Base-by-base conservation (phyloP, 2,888 invertebrate species). In the Leptura quadrifasciata region DNA sequence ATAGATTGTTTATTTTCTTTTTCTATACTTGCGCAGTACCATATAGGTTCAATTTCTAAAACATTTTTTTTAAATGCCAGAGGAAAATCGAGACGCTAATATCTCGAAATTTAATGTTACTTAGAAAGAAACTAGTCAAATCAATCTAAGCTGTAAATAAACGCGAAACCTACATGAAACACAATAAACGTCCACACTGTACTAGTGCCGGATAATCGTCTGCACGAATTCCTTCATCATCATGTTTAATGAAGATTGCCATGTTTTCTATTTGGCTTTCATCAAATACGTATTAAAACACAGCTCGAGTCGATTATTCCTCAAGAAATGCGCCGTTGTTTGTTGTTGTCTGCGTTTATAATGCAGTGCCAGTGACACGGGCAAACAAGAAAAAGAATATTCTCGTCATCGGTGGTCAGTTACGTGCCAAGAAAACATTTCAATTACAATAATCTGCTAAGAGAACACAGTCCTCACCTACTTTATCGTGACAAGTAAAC, bases 401-500 rank as follows among this genome's bases (percentile, higher is more conserved):
- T 69, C 72, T 67, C 61, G 74, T 63, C 69, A 67, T 58, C 60
- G 69, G 71, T 71, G 76, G 78, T 75, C 75, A 75, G 61, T 79
- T 74, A 76, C 65, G 77, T 80, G 80, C 80, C 80, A 80, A 80
- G 78, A 79, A 80, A 80, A 78, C 78, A 80, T 76, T 76, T 78
- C 78, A 76, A 77, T 79, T 75, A 64, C 72, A 79, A 74, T 78
- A 74, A 76, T 80, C 72, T 73, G 75, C 67, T 72, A 78, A 80
- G 78, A 78, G 75, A 77, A 78, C 74, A 77, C 75, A 79, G 39
- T 77, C 63, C 76, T 79, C 79, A 77, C 80, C 78, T 79, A 80
- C 78, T 79, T 75, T 68, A 27, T 31, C 54, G 12, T 57, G 65
- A 58, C 78, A 74, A 78, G 75, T 80, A 78, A 76, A 76, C 70